Base-by-base conservation (phyloP, 2,888 invertebrate species). In the Nezara viridula region DNA sequence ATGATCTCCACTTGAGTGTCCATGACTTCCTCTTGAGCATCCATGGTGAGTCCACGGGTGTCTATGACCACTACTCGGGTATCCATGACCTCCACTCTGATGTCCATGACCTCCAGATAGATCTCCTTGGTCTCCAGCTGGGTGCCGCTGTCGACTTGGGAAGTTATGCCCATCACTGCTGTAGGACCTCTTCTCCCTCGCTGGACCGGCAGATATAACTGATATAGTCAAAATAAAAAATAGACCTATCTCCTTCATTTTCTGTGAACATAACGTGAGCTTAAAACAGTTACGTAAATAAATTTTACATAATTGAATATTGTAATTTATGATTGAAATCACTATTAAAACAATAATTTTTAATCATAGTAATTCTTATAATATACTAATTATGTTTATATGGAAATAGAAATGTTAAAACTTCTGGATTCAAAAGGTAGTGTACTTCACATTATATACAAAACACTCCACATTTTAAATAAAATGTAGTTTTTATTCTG, bases 171-270 rank as follows among this genome's bases (percentile, higher is more conserved):
- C 81, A 44, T 44, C 81, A 81, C 81, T 6, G 0, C n/a, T n/a
- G 44, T 81, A 81, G 2, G 81, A 81, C 44, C 81, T 81, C n/a
- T 24, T n/a, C 44, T 81, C 81, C 44, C 81, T 81, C 44, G 44
- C n/a, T 0, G 81, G 81, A 16, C n/a, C 44, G 44, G 4, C 81
- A 81, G 40, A 81, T 81, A 47, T 44, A 21, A 81, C 14, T n/a
- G 81, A 4, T 47, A 47, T 44, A 40, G 44, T 14, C 40, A 81
- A 81, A 44, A 81, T n/a, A 44, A 81, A 81, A 47, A 81, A 81
- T 7, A 81, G 44, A 40, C 40, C 24, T 44, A 81, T 81, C 44
- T 24, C 81, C 44, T 47, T 81, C 81, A 81, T 81, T 81, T 81
- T 44, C 44, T 47, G 44, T 81, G 81, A 44, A 44, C 10, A 81